Percentiles rank a stretch among this genome's conserved stretches.
Evolutionary conservation across 64 coral and sea anemone species (phyloP).

Genomic region (Catalaphyllia jardinei): DNA sequence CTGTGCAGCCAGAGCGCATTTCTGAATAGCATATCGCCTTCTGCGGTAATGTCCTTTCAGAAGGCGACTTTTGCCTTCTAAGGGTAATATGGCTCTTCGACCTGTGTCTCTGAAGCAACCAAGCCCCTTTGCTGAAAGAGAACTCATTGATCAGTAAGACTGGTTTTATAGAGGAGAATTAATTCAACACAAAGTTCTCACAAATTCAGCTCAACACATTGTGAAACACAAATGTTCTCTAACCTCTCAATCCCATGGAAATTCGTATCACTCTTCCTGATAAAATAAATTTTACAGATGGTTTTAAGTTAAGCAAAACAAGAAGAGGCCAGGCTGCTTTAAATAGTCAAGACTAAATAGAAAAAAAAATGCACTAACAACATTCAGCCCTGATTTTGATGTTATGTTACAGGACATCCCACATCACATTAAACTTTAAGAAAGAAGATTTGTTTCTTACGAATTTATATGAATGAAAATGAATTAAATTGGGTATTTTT

Average conservation of each 20-base stretch:
- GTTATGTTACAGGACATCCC: no score
- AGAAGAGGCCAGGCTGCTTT: no score
- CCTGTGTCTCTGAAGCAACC: conserved; percentile 51
- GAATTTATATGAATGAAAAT: no score
- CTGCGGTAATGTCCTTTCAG: conserved; percentile 28
- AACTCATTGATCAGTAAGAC: background rate
- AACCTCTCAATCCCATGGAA: background rate
- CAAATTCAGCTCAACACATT: background rate
- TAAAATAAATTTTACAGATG: background rate
- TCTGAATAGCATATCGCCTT: conserved; percentile 25
- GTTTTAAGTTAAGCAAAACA: no score
- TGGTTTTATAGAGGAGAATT: background rate
- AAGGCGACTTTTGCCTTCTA: conserved; percentile 44
- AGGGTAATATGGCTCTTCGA: conserved; percentile 28
- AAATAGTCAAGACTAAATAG: no score
- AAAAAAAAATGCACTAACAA: no score
- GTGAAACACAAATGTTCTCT: background rate
- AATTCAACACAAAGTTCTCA: background rate
- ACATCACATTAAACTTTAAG: no score
- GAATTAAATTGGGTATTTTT: no score
- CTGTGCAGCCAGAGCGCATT: conserved; percentile 47
- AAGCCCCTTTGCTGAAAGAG: conserved; percentile 22
- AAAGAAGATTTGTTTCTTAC: no score
- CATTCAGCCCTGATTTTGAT: no score
- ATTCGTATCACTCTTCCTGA: conserved; percentile 21